Evolutionary conservation across 1,140 invertebrate species (phyloP), one percentile per base, ranked within the genome.

Genomic region (Drosophila oshimai): DNA sequence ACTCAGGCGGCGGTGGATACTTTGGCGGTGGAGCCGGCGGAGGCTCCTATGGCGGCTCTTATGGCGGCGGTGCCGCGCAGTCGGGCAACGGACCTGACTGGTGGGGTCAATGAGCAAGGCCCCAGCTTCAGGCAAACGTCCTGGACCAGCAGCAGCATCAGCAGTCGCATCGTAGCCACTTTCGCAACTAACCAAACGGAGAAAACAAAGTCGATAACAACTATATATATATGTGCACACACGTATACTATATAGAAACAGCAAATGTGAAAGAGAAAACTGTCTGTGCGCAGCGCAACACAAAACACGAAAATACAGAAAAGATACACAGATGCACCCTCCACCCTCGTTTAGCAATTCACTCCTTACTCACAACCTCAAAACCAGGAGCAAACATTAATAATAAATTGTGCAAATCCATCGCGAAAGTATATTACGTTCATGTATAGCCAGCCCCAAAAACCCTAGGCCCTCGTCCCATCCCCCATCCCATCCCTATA

Each of bases 31-130:
- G 74, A 10, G 47, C 45, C 22, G 57, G 37, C n/a, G 92, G 92
- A 34, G 91, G 92, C 17, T 92, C 91, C 39, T 92, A 92, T 89
- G 91, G 92, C 57, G 92, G 92, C 70, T 91, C 91, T 51, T 91
- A 92, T 67, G 91, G 92, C 57, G 80, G 81, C n/a, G 91, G 83
- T 22, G 65, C 68, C 6, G 87, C 88, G 6, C 77, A 89, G 34
- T 73, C 79, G 6, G 72, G 73, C 45, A 83, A 74, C 22, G 89
- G 36, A 12, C 90, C 90, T 18, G 90, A 91, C 37, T 91, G 90
- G 90, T 91, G 90, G 90, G 55, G 37, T 54, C 88, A 90, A 72
- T 91, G 89, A 91, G 87, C 55, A 74, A 71, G 79, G 72, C 45
- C 47, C 39, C 57, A 83, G 58, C 78, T 45, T 50, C 69, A 67